These are phyloP conservation scores for Machimus rusticus DNA, from an alignment of 2,888 invertebrate genomes.

Conservation along the genomic window DNA sequence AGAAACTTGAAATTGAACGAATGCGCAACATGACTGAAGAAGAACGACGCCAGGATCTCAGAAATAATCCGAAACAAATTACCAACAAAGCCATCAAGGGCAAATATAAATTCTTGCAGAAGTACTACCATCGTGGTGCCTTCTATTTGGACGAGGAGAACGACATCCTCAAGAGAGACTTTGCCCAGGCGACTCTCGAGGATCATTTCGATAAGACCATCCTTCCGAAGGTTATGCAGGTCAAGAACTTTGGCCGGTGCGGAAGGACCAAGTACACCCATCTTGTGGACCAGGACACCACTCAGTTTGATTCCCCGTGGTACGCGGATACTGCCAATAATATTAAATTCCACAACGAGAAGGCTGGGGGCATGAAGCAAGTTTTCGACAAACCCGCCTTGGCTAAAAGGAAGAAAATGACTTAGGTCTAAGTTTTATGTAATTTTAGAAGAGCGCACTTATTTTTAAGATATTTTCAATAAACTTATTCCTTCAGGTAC, in stretches of 20 bases:
- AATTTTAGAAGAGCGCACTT: background rate
- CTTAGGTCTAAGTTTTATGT: background rate
- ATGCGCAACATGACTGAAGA: conserved; percentile 95
- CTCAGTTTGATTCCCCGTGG: conserved; percentile 98
- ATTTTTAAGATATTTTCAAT: background rate
- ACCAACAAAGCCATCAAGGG: conserved; percentile 96
- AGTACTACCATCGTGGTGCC: conserved; percentile 99
- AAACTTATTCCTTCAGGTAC: background rate
- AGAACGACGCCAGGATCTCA: conserved; percentile 86
- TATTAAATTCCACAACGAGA: conserved; percentile 83
- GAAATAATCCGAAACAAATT: conserved; percentile 89
- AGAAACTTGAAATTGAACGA: conserved; percentile 86
- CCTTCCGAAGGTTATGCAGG: conserved; percentile 99
- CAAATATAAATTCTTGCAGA: conserved; percentile 99
- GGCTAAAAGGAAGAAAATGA: conserved; percentile 59
- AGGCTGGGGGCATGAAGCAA: conserved; percentile 93
- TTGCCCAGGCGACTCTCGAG: conserved; percentile 94
- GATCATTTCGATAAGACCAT: conserved; percentile 99
- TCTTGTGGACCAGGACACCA: conserved; percentile 98
- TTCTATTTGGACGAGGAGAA: conserved; percentile 97
- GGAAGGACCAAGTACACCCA: conserved; percentile 99
- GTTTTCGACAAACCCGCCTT: conserved; percentile 85
- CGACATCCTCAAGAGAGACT: conserved; percentile 89
- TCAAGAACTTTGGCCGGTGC: conserved; percentile 98
- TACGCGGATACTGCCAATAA: conserved; percentile 89